Percentiles rank a stretch among this genome's conserved stretches.
Evolutionary conservation across 2,113 vertebrate species (phyloP).

Genomic region (Saguinus imperator): DNA sequence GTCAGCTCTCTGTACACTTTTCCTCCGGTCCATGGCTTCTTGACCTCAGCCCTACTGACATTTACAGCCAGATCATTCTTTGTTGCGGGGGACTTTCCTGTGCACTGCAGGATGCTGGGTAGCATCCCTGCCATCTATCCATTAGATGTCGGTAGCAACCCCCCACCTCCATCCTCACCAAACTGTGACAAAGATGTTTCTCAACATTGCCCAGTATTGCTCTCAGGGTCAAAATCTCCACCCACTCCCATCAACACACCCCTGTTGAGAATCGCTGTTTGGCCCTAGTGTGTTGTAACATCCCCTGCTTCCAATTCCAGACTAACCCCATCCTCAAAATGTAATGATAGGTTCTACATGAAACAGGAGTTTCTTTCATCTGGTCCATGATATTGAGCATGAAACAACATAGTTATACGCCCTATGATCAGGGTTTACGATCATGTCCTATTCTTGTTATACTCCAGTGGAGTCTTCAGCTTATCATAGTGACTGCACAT

Average conservation of each 20-base stretch:
- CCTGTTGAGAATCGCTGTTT: background rate
- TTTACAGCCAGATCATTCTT: background rate
- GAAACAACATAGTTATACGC: background rate
- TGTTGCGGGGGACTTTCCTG: background rate
- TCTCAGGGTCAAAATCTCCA: background rate
- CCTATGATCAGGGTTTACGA: background rate
- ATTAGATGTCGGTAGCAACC: background rate
- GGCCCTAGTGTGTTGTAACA: no score
- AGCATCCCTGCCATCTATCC: no score
- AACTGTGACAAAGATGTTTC: background rate
- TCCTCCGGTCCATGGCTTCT: background rate
- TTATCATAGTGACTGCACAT: background rate
- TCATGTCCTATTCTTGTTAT: background rate
- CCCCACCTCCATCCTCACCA: accelerated
- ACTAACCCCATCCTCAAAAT: background rate
- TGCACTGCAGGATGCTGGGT: background rate
- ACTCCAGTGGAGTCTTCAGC: background rate
- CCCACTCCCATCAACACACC: no score
- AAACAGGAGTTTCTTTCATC: background rate
- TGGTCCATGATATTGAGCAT: background rate
- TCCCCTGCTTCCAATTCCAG: background rate
- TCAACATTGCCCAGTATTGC: background rate
- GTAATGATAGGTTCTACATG: background rate
- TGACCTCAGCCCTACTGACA: background rate
- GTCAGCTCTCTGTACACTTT: background rate